Evolutionary conservation across 2,113 vertebrate species (phyloP).

Genomic region (Plectropomus leopardus): DNA sequence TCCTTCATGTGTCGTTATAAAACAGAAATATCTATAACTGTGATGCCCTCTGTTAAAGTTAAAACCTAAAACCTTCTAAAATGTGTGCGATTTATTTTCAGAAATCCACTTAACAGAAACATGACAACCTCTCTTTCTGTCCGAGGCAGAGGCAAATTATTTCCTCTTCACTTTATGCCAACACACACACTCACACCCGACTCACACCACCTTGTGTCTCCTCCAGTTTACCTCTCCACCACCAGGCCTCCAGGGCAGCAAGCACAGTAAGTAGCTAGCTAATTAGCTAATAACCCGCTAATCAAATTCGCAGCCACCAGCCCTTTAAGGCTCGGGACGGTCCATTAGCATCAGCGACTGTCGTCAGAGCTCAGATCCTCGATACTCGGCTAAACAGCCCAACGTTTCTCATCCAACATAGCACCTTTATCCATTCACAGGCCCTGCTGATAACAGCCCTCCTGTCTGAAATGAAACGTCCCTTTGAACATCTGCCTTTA

Average conservation of each 20-base stretch:
- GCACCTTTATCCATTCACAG: constrained; percentile 67
- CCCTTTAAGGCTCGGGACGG: constrained; percentile 35
- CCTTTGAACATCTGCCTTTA: constrained; percentile 59
- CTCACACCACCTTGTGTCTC: constrained; percentile 45
- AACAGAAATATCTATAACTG: no score
- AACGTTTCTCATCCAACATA: constrained; percentile 33
- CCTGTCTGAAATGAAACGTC: constrained; percentile 61
- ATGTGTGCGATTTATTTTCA: not conserved
- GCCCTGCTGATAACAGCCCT: constrained; percentile 61
- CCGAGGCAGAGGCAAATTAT: not conserved
- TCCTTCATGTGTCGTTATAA: not conserved
- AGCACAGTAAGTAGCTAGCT: constrained; percentile 69
- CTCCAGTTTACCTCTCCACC: constrained; percentile 56
- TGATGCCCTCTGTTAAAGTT: not conserved
- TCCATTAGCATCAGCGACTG: constrained; percentile 66
- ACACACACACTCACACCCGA: not conserved
- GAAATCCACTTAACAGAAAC: not conserved
- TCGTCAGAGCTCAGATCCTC: constrained; percentile 55
- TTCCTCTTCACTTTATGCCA: not conserved
- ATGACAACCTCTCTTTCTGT: not conserved
- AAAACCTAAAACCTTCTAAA: not conserved
- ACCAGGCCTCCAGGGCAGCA: constrained; percentile 51
- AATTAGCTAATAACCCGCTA: constrained; percentile 82
- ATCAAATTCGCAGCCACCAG: constrained; percentile 64
- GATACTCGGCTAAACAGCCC: constrained; percentile 37